Conservation (phyloP, 2,888 invertebrate genomes). For the Cybosia mesomella region DNA sequence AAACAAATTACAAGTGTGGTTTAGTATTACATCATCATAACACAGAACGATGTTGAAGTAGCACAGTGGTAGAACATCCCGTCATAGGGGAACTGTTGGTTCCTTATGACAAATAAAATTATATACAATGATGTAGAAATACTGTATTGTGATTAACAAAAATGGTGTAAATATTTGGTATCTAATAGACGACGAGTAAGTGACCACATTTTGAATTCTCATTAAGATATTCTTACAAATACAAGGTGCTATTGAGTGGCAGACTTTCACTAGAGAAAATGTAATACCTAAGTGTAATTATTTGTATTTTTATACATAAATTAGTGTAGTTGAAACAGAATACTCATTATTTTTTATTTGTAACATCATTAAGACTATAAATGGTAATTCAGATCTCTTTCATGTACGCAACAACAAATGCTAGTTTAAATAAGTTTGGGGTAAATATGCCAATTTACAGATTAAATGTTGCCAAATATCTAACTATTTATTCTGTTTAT, state of each 20-base stretch:
- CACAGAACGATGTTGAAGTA: not conserved
- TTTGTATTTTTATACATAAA: conserved; percentile 10
- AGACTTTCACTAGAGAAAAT: conserved; percentile 2
- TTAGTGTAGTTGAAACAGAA: not conserved
- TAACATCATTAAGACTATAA: not conserved
- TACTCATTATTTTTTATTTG: conserved; percentile 4
- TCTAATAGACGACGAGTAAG: not conserved
- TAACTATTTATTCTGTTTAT: not conserved
- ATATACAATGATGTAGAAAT: not conserved
- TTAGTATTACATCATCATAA: not conserved
- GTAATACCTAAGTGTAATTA: not conserved
- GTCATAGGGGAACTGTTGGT: not conserved
- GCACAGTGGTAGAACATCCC: no score
- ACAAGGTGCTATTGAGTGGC: not conserved
- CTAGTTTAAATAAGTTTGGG: not conserved
- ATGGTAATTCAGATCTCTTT: not conserved
- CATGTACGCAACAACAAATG: not conserved
- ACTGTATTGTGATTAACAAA: not conserved
- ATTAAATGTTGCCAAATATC: not conserved
- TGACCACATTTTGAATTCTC: not conserved
- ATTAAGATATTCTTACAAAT: not conserved
- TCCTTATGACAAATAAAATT: not conserved
- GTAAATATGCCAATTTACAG: not conserved
- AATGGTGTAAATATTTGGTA: not conserved
- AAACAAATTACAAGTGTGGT: no score